These are phyloP conservation scores for Adineta ricciae DNA, from an alignment of 2,888 invertebrate genomes.

Conservation along the genomic window DNA sequence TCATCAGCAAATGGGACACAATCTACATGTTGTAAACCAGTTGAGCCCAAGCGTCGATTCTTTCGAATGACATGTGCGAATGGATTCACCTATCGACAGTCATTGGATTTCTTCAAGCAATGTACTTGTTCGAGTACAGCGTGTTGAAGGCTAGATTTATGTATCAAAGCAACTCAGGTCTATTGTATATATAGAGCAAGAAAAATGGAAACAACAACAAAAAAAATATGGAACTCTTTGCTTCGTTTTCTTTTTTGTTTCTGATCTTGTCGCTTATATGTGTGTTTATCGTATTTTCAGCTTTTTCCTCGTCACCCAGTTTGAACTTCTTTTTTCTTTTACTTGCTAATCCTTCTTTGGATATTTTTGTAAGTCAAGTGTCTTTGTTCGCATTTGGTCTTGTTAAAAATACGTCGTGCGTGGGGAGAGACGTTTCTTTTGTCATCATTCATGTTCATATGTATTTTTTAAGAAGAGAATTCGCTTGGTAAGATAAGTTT, in stretches of 20 bases:
- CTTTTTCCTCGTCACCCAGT: background rate
- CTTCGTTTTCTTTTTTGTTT: background rate
- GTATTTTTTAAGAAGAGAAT: background rate
- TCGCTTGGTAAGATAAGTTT: background rate
- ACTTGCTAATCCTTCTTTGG: background rate
- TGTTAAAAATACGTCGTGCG: background rate
- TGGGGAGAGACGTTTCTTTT: background rate
- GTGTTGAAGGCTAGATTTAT: background rate
- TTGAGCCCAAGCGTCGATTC: constrained; percentile 7
- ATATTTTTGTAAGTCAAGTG: background rate
- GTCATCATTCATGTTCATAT: background rate
- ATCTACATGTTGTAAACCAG: background rate
- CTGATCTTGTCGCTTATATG: background rate
- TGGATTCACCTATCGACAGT: constrained; percentile 1
- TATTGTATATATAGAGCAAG: background rate
- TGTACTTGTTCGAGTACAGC: background rate
- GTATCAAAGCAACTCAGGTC: background rate
- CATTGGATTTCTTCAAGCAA: constrained; percentile 5
- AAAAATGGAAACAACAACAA: background rate
- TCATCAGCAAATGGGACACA: background rate
- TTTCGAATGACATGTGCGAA: constrained; percentile 14
- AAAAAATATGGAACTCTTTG: background rate
- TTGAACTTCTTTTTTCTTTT: background rate
- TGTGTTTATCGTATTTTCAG: background rate
- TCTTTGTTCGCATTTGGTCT: background rate